phyloP scores from a whole-genome alignment of 2,113 vertebrate species.

The Dendrocopos noguchii region DNA sequence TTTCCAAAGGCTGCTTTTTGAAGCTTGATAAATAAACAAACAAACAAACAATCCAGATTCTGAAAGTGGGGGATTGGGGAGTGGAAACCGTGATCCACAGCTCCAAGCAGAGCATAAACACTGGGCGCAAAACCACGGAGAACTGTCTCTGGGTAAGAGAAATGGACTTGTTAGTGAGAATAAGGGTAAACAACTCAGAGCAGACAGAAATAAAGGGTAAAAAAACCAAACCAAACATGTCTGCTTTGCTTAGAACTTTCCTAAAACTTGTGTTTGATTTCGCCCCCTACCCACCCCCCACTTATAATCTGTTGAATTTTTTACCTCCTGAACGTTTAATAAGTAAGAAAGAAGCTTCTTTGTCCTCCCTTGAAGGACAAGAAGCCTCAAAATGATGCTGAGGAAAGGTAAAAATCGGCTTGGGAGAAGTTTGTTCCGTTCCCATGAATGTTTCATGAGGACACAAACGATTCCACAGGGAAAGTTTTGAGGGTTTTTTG shows the following conservation, averaged over 20 bases:
- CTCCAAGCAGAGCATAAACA: neutral
- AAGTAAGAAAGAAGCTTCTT: neutral
- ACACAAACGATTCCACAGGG: neutral
- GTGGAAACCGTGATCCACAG: neutral
- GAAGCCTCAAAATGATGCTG: neutral
- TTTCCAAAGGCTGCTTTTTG: neutral
- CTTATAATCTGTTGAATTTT: neutral
- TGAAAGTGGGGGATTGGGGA: neutral
- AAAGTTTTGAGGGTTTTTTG: neutral
- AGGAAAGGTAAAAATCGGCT: no score
- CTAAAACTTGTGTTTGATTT: rapidly evolving
- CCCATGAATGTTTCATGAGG: neutral
- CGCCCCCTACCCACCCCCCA: no score
- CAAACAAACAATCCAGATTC: neutral
- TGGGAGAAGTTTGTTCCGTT: neutral
- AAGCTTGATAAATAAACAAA: no score
- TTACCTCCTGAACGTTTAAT: neutral
- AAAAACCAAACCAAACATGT: neutral
- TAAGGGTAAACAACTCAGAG: neutral
- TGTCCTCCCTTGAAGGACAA: neutral
- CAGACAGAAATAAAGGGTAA: neutral
- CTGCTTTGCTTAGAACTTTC: neutral
- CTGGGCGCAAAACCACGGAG: rapidly evolving
- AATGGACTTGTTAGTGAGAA: neutral
- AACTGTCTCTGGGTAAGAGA: neutral